Percentiles rank a stretch among this genome's conserved stretches.
Evolutionary conservation across 2,113 vertebrate genomes (phyloP).

Genomic region (Nesoenas mayeri): DNA sequence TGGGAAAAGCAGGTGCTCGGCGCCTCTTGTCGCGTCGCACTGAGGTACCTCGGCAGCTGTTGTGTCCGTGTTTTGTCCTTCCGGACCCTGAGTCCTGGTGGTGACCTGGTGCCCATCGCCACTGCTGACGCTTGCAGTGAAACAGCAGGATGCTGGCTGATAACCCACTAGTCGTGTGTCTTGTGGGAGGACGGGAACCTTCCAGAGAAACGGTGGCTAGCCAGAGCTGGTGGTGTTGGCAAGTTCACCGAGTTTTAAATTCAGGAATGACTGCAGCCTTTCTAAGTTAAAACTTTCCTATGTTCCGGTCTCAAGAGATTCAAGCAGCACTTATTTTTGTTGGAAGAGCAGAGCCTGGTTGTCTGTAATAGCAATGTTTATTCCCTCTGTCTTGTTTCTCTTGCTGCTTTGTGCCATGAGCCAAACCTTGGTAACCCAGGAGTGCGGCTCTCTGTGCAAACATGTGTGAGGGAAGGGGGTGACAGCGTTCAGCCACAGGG

Average conservation of each 20-base stretch:
- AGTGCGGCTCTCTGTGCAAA: not conserved
- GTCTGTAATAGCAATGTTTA: not conserved
- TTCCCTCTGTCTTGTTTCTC: not conserved
- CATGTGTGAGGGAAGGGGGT: not conserved
- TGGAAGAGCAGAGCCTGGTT: not conserved
- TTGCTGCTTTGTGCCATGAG: not conserved
- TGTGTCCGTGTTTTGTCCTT: not conserved
- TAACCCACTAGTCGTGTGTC: not conserved
- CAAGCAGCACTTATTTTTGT: not conserved
- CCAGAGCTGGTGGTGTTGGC: not conserved
- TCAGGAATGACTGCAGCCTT: not conserved
- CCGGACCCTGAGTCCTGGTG: not conserved
- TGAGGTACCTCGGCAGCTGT: accelerated
- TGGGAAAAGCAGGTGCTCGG: not conserved
- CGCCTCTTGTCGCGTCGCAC: not conserved
- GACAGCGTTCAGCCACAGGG: not conserved
- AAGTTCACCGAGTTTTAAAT: not conserved
- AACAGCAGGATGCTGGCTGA: not conserved
- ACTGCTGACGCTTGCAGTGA: not conserved
- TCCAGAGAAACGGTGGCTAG: not conserved
- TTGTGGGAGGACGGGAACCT: not conserved
- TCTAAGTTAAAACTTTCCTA: not conserved
- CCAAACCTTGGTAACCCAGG: not conserved
- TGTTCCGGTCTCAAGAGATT: not conserved
- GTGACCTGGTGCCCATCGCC: not conserved